These are phyloP conservation scores for Donacobius atricapilla DNA, from an alignment of 2,113 vertebrate genomes.

Conservation along the genomic window DNA sequence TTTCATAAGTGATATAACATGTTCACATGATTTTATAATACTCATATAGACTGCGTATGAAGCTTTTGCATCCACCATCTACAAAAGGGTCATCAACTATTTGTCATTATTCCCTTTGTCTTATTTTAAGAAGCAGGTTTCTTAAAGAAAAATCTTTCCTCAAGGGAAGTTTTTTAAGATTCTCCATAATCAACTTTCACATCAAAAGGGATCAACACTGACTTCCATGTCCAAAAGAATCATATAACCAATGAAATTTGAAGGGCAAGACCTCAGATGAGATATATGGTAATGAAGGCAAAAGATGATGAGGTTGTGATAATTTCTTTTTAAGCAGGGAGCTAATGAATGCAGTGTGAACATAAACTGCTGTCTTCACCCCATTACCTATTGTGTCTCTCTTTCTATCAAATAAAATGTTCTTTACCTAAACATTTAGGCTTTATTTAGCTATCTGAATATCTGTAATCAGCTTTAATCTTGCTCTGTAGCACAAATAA, in stretches of 20 bases:
- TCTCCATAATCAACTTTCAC: neutral
- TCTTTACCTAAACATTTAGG: neutral
- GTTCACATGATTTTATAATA: neutral
- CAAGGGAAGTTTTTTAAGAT: neutral
- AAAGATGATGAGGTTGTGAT: neutral
- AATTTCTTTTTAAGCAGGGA: neutral
- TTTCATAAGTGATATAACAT: neutral
- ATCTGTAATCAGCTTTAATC: neutral
- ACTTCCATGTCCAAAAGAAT: neutral
- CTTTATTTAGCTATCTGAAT: neutral
- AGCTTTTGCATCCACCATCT: neutral
- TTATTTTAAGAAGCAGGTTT: neutral
- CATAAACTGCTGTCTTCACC: neutral
- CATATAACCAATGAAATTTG: neutral
- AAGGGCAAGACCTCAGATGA: neutral
- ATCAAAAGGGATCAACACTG: neutral
- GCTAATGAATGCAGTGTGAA: fast-evolving
- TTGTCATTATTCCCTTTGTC: neutral
- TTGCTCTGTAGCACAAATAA: neutral
- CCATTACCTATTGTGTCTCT: neutral
- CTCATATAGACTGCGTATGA: neutral
- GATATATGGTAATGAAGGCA: neutral
- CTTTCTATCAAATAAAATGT: neutral
- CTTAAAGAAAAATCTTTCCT: neutral
- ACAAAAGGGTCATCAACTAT: neutral